Base-by-base conservation (phyloP, 2,888 invertebrate species). In the Chalcosyrphus nemorum region DNA sequence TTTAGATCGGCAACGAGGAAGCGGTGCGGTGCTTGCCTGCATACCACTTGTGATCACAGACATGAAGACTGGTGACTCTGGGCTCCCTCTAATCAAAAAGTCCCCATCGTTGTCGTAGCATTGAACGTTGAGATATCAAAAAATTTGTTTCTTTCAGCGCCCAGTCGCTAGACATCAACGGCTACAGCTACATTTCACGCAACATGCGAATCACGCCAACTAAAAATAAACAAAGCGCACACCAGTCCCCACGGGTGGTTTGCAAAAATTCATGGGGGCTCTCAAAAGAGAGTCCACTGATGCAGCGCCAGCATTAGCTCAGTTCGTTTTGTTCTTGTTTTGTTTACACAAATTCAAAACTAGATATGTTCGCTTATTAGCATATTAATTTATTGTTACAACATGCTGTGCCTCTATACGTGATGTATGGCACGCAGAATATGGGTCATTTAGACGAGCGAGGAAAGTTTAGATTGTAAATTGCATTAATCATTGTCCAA, bases 351-450 rank as follows among this genome's bases (percentile, higher is more conserved):
- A 59, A n/a, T n/a, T n/a, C n/a, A n/a, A n/a, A n/a, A n/a, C n/a
- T n/a, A 15, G 9, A 9, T 24, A 50, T 38, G 32, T 65, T 56
- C n/a, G 45, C 59, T 63, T 66, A 77, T 77, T 71, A 50, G 78
- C 54, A 72, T 82, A 78, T 72, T 82, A 78, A 82, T 72, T 38
- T 38, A 38, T 38, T 38, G 38, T 38, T 82, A 66, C 47, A 61
- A 45, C 82, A 82, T 11, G 52, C 65, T 56, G 54, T n/a, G 71
- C 29, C n/a, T n/a, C n/a, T 57, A 38, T 57, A 38, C 27, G 29
- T 57, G 43, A 41, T 70, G 45, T 41, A 65, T 47, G 52, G 43
- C 47, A 66, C 43, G 45, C 47, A 17, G 57, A 68, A 82, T 72
- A 52, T 82, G 41, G 82, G 82, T 82, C 82, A 78, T 45, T 54